Conservation (phyloP, 2,113 vertebrate genomes). For the Microtus ochrogaster region DNA sequence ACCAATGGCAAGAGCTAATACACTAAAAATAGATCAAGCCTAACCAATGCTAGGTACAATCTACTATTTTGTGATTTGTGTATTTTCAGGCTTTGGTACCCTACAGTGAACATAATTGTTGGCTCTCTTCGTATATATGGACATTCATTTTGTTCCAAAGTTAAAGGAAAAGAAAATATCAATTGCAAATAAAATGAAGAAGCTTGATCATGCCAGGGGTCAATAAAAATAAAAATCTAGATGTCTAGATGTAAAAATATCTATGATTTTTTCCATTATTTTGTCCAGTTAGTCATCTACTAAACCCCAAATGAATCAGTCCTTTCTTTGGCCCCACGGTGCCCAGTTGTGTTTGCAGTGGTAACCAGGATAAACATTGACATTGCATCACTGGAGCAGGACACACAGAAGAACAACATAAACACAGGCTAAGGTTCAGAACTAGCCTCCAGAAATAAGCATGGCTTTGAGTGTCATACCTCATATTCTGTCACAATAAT, state of each 20-base stretch:
- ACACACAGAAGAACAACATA: neutral
- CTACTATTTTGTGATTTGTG: neutral
- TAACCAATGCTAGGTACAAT: neutral
- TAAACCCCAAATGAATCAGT: neutral
- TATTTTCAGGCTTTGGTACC: neutral
- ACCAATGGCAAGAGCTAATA: neutral
- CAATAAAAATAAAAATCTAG: neutral
- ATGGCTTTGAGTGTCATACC: fast-evolving
- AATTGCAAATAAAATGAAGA: neutral
- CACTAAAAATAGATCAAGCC: neutral
- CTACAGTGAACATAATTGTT: neutral
- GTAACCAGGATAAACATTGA: neutral
- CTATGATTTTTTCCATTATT: neutral
- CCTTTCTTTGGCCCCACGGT: neutral
- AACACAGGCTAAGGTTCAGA: neutral
- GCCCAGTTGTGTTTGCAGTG: neutral
- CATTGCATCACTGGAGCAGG: neutral
- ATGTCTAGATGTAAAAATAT: neutral
- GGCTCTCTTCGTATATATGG: neutral
- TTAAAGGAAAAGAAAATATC: neutral
- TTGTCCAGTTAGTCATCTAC: neutral
- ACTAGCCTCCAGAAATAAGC: neutral
- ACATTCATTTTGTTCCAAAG: neutral
- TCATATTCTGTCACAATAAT: neutral
- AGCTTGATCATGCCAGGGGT: neutral